A percentile compares a stretch with the other conserved stretches of the same genome.
Evolutionary conservation across 30 jellyfish, hydroid and myxozoan genomes (phyloP).

Genomic region (Mastigias papua): DNA sequence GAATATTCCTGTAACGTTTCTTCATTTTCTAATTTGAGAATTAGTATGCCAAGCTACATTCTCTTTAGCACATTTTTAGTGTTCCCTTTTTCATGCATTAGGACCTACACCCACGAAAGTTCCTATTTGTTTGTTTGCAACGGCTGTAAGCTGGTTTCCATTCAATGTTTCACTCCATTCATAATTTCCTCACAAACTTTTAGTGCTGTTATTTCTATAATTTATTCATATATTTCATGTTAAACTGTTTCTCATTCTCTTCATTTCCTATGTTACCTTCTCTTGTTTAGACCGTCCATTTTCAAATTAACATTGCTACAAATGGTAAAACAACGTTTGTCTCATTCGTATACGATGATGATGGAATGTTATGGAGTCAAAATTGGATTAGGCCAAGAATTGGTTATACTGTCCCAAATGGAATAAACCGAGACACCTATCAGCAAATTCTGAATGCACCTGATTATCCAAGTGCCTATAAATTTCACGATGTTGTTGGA

Average conservation of each 20-base stretch:
- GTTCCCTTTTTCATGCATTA: too few relatives aligned
- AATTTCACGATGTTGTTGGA: slow-evolving; percentile 53
- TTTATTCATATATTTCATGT: too few relatives aligned
- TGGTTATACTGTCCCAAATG: slow-evolving; percentile 6
- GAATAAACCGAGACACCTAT: neutral
- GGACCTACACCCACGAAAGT: too few relatives aligned
- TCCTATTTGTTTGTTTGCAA: too few relatives aligned
- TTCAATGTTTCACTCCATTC: too few relatives aligned
- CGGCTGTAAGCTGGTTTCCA: too few relatives aligned
- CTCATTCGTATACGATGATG: slow-evolving; percentile 46
- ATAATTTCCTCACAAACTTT: too few relatives aligned
- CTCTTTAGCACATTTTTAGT: too few relatives aligned
- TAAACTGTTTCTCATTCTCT: neutral
- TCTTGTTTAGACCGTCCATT: slow-evolving; percentile 15
- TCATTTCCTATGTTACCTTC: neutral
- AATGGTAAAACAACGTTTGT: slow-evolving; percentile 52
- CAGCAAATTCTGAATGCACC: neutral
- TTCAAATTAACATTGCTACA: slow-evolving; percentile 55
- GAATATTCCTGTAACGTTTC: too few relatives aligned
- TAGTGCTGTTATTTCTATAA: too few relatives aligned
- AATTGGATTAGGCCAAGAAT: slow-evolving; percentile 12
- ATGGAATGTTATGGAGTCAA: slow-evolving; percentile 52
- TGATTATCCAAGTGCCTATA: slow-evolving; percentile 47
- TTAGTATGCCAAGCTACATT: too few relatives aligned
- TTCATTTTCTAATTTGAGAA: too few relatives aligned